Evolutionary conservation across 2,888 invertebrate genomes (phyloP), one percentile per base, ranked within the genome.

Genomic region (Calliphora vomitoria): DNA sequence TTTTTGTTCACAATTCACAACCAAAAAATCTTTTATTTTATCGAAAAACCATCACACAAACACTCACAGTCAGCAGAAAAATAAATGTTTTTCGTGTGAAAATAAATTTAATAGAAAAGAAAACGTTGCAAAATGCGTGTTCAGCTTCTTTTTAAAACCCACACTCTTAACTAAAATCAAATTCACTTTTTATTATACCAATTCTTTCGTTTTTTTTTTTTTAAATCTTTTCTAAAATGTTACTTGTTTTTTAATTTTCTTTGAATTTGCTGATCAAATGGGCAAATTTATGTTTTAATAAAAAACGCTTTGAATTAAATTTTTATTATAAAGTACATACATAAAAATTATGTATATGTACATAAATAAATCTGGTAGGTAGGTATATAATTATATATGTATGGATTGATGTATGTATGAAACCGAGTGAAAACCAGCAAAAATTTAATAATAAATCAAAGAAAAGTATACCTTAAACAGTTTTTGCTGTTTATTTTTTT

Each of bases 381-480:
- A 4, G 31, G 31, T 82, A 53, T 53, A 81, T 53, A 35, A 81
- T 20, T 58, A 62, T 71, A 31, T 58, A 55, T n/a, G 6, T 66
- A 55, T 35, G 13, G 68, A 25, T 13, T 35, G 55, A 62, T 62
- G 13, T 64, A 68, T 50, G 38, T 41, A 69, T 53, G 58, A 60
- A 80, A 75, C 53, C 50, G 31, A 75, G 25, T 75, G 20, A 25
- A 72, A 75, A 71, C n/a, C 15, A n/a, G 11, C 74, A 50, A 50
- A 15, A 44, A 68, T 1, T 25, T 64, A 10, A 11, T 66, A 71
- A 58, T 60, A 71, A 83, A 44, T 74, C 18, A 78, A 55, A 55
- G 2, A 80, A 80, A 80, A 85, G 31, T 85, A 68, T 88, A 80
- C 82, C 82, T 80, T 60, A 71, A 82, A 80, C 79, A 76, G 74